Evolutionary conservation across 23 tunicate genomes (phyloP).

Genomic region (Diplosoma virens): DNA sequence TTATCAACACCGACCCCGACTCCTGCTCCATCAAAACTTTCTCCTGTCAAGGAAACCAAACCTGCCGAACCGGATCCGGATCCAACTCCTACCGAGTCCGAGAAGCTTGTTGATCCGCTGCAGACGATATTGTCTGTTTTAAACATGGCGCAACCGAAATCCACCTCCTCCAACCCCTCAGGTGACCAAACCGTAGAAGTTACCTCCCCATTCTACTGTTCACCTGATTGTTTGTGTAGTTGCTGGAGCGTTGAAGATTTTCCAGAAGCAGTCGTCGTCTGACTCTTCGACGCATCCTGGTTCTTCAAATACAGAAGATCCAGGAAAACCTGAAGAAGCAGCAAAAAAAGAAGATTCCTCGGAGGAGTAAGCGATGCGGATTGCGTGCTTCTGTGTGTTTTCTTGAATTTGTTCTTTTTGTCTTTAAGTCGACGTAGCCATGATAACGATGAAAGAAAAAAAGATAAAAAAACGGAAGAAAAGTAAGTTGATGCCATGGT

Average conservation of each 20-base stretch:
- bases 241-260: conserved; percentile 21
- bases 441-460: conserved; percentile 12
- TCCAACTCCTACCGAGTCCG: not conserved
- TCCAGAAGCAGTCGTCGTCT: conserved; percentile 40
- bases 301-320: conserved; percentile 55
- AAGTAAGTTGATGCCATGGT: not conserved
- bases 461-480: conserved; percentile 16
- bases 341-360: not conserved
- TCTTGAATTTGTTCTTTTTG: not conserved
- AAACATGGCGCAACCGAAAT: conserved; percentile 44
- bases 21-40: not conserved
- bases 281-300: conserved; percentile 56
- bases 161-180: not conserved
- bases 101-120: conserved; percentile 47
- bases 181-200: not conserved
- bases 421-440: not conserved
- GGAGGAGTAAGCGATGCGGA: not conserved
- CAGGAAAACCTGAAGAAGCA: conserved; percentile 26
- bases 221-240: not conserved
- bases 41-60: too few relatives aligned
- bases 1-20: not conserved
- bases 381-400: not conserved
- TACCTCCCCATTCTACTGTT: too few relatives aligned
- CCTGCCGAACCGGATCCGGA: not conserved
- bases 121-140: conserved; percentile 77